These are phyloP conservation scores for Anas platyrhynchos DNA, from an alignment of 2,113 vertebrate species.

Conservation along the genomic window DNA sequence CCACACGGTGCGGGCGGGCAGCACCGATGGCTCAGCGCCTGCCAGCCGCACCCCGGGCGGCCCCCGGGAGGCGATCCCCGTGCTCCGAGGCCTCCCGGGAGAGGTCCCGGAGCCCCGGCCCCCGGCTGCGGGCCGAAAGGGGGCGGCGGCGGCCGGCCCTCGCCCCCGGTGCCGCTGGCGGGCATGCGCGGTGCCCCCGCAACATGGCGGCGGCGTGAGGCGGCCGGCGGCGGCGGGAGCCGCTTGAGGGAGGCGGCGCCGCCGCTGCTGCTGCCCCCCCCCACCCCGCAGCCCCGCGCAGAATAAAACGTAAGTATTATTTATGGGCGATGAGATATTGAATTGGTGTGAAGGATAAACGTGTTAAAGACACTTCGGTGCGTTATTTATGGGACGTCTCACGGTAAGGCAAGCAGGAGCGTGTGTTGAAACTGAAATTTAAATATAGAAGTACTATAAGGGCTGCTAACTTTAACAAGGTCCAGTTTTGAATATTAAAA, in stretches of 20 bases:
- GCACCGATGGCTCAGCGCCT: too few species aligned
- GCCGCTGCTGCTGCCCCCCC: background rate
- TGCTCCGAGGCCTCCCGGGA: too few species aligned
- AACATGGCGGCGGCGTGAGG: slow-evolving; percentile 75
- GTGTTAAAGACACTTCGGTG: background rate
- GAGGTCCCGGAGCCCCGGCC: too few species aligned
- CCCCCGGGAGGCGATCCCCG: too few species aligned
- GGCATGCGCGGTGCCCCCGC: slow-evolving; percentile 73
- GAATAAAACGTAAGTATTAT: background rate
- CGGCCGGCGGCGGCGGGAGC: background rate
- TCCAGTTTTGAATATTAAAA: background rate
- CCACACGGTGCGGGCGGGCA: too few species aligned
- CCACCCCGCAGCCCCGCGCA: background rate
- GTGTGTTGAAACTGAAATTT: background rate
- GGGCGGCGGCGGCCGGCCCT: background rate
- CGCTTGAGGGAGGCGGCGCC: background rate
- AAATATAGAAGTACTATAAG: background rate
- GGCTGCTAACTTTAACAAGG: background rate
- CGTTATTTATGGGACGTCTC: background rate
- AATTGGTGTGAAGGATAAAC: background rate
- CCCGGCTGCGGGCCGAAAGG: background rate
- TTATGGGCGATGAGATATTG: background rate
- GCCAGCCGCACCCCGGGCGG: too few species aligned
- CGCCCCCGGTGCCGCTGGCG: background rate
- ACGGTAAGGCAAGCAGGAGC: background rate